A percentile compares a stretch with the other conserved stretches of the same genome.
These are phyloP conservation scores for Botia almorhae DNA, from an alignment of 2,797 vertebrate genomes.

Conservation along the genomic window DNA sequence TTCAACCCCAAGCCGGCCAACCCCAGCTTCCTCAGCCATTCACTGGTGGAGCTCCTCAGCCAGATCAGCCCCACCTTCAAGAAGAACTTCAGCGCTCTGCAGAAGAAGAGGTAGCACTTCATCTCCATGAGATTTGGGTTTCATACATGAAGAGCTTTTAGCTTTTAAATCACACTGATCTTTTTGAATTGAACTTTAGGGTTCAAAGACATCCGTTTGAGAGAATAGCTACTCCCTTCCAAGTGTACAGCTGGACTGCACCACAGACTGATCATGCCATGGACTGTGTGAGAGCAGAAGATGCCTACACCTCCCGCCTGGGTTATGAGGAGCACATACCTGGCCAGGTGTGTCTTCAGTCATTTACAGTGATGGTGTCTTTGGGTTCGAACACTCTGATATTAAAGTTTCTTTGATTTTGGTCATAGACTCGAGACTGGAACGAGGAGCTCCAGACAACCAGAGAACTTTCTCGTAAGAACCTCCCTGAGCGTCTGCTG, in stretches of 20 bases:
- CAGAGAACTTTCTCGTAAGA: constrained; percentile 93
- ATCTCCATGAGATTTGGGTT: too few relatives aligned
- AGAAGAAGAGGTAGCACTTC: constrained; percentile 90
- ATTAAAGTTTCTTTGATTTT: neutral
- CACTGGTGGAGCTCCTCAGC: constrained; percentile 96
- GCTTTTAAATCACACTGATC: neutral
- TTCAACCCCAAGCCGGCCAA: constrained; percentile 98
- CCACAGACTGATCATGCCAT: constrained; percentile 95
- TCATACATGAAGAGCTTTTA: too few relatives aligned
- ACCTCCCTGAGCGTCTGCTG: constrained; percentile 93
- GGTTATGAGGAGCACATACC: constrained; percentile 99
- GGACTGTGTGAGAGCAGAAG: constrained; percentile 97
- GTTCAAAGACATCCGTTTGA: constrained; percentile 98
- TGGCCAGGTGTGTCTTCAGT: constrained; percentile 84
- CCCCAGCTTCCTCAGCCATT: constrained; percentile 97
- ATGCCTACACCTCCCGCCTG: constrained; percentile 94
- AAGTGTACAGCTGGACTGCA: constrained; percentile 98
- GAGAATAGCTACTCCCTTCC: constrained; percentile 99
- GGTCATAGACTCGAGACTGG: constrained; percentile 94
- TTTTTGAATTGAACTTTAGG: constrained; percentile 68
- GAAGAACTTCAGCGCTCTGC: constrained; percentile 94
- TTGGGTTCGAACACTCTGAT: neutral
- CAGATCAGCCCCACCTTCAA: constrained; percentile 98
- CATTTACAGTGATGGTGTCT: neutral
- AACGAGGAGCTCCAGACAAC: constrained; percentile 98